Evolutionary conservation across 2,113 vertebrate species (phyloP).

Genomic region (Elephas maximus): DNA sequence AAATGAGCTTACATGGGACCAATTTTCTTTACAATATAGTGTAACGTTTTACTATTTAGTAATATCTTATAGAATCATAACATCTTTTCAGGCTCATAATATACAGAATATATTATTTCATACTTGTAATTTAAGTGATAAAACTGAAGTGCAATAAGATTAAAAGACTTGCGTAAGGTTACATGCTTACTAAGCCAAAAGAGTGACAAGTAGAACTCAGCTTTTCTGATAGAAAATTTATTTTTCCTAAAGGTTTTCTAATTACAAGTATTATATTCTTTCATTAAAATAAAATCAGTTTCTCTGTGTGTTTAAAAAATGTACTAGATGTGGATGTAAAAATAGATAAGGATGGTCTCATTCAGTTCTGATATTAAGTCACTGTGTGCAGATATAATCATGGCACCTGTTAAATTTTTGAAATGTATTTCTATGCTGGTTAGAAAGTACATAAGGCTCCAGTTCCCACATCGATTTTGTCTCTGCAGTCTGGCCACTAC

Average conservation of each 20-base stretch:
- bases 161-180: neutral
- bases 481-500: neutral
- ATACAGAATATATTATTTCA: neutral
- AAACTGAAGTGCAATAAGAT: neutral
- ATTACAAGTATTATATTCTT: neutral
- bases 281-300: neutral
- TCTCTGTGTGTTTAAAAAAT: neutral
- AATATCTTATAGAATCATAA: neutral
- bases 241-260: neutral
- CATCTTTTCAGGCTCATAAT: neutral
- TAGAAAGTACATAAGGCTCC: neutral
- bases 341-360: neutral
- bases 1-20: neutral
- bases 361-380: neutral
- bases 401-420: neutral
- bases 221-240: neutral
- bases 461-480: neutral
- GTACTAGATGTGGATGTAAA: neutral
- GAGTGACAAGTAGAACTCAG: neutral
- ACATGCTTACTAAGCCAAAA: neutral
- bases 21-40: neutral
- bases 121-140: neutral
- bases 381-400: too few relatives aligned
- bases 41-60: neutral
- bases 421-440: neutral